Evolutionary conservation across 1,140 invertebrate species (phyloP), one percentile per base, ranked within the genome.

Genomic region (Amphibalanus amphitrite): DNA sequence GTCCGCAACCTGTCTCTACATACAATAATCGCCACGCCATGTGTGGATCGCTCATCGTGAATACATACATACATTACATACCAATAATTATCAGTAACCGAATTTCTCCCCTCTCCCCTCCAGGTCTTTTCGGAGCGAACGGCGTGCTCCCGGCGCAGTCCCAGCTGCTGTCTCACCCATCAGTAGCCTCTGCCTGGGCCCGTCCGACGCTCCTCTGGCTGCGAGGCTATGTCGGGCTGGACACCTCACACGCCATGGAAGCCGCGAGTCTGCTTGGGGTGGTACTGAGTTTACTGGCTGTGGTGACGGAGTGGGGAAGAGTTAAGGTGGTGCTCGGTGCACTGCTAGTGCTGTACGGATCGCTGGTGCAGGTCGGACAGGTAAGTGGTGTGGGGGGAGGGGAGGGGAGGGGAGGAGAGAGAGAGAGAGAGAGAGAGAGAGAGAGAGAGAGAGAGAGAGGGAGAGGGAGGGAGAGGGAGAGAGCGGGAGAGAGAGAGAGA

Each of bases 51-150:
- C 6, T 38, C 38, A 38, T 17, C 38, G 38, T 38, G n/a, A n/a
- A n/a, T n/a, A n/a, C n/a, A n/a, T n/a, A n/a, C n/a, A n/a, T n/a
- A n/a, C n/a, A n/a, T n/a, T n/a, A n/a, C n/a, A n/a, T n/a, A n/a
- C n/a, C n/a, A n/a, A n/a, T n/a, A n/a, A n/a, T n/a, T n/a, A n/a
- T n/a, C n/a, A n/a, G n/a, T n/a, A n/a, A n/a, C n/a, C n/a, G n/a
- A n/a, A n/a, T n/a, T n/a, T n/a, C n/a, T n/a, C n/a, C n/a, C n/a
- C n/a, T n/a, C n/a, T 72, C 74, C 72, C 29, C 79, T 80, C 6
- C 77, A 90, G 90, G 90, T 71, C 80, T 92, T 8, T 91, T 88
- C 81, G 90, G 90, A 0, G 86, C 89, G 75, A 89, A 90, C 85
- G 90, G 90, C 71, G 80, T 92, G 68, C 77, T 91, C 72, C 90